Evolutionary conservation across 2,888 invertebrate species (phyloP).

Genomic region (Dromius quadrimaculatus): DNA sequence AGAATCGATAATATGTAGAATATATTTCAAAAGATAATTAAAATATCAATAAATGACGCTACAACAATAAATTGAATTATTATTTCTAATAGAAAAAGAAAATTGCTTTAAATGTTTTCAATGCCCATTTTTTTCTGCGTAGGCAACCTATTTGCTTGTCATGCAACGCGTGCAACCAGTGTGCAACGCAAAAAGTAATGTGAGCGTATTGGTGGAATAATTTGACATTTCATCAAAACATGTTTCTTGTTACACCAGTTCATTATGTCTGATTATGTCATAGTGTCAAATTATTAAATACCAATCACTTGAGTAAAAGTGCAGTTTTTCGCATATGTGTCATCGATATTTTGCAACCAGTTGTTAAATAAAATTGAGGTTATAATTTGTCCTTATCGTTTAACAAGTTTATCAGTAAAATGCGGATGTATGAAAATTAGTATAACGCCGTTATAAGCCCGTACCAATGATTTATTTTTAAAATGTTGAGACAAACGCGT

Average conservation of each 20-base stretch:
- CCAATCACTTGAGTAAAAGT: conserved; percentile 7
- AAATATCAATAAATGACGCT: no score
- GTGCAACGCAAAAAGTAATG: no score
- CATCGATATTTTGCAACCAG: conserved; percentile 5
- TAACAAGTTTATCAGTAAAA: conserved; percentile 43
- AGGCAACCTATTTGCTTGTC: no score
- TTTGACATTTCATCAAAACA: conserved; percentile 26
- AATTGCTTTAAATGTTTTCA: no score
- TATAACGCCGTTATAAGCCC: conserved; percentile 7
- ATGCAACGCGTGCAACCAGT: no score
- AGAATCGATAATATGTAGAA: no score
- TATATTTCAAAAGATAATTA: no score
- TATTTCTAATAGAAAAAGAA: no score
- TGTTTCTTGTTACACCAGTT: conserved; percentile 4
- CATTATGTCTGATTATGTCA: conserved; percentile 16
- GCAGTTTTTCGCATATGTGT: conserved; percentile 12
- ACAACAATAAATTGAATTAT: no score
- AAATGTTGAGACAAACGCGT: conserved; percentile 36
- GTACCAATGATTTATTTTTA: conserved; percentile 17
- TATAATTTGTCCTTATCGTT: conserved; percentile 40
- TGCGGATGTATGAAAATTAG: conserved; percentile 45
- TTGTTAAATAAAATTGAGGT: conserved; percentile 20
- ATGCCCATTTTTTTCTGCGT: no score
- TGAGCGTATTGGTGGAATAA: conserved; percentile 19
- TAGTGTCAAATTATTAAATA: conserved; percentile 2